Evolutionary conservation across 1,140 invertebrate species (phyloP), one percentile per base, ranked within the genome.

Genomic region (Ephestia elutella): DNA sequence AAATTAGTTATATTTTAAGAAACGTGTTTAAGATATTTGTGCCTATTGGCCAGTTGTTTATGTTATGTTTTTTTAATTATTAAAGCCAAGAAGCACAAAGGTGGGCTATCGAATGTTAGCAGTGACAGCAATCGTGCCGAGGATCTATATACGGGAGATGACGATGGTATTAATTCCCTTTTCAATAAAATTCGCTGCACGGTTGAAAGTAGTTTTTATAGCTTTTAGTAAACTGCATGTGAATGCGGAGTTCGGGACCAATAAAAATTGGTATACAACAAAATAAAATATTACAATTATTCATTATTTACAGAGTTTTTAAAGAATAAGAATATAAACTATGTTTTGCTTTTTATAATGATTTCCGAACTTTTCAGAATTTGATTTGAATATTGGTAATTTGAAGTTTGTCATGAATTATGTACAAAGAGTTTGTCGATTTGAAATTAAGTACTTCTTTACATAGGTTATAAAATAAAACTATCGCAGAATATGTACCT

Each of bases 11-110:
- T 25, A 25, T 25, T 5, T 32, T 32, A 32, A 32, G 30, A 10
- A 32, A 1, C 11, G 30, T 21, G 18, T 44, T 44, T 44, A 44
- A 15, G 5, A 32, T 32, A 5, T 28, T 28, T 28, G 25, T 28
- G 25, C 3, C 30, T 1, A 32, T 15, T n/a, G 13, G 13, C 1
- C 10, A 53, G 32, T 58, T 60, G 53, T 35, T 30, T 62, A 28
- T 67, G 59, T 62, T 64, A 49, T 56, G 51, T 78, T 73, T 78
- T 68, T 70, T 84, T 86, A 70, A 84, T 76, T 78, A 82, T 83
- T 85, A 75, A 87, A 87, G 85, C 82, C 53, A 87, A 78, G 82
- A 86, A 87, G 80, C 71, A 71, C 76, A 87, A 80, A 79, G 73
- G 72, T 78, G 82, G 80, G 49, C 73, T 80, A 59, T 67, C 73